Base-by-base conservation (phyloP, 2,888 invertebrate genomes). In the Stratiomys singularior region DNA sequence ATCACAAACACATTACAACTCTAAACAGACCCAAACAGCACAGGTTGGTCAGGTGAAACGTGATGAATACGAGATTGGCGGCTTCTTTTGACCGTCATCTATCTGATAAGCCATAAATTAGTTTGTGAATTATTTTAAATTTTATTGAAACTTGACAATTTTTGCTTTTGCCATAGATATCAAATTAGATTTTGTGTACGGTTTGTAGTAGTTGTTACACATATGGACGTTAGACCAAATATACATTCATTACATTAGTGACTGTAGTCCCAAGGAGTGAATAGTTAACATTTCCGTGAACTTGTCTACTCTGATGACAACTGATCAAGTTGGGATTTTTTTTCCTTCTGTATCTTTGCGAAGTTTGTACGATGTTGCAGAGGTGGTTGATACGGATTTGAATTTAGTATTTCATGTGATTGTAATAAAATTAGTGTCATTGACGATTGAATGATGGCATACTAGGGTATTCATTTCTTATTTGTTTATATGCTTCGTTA, bases 71-170 rank as follows among this genome's bases (percentile, higher is more conserved):
- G 27, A 66, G 67, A 77, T 47, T 77, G 76, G 66, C 76, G 76
- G 76, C 76, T 25, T 18, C 67, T 11, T 77, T 66, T 77, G 67
- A 77, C 66, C 76, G 30, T 37, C 76, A 77, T 52, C 76, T 47
- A 76, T 77, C 67, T 52, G 76, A 77, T 77, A 77, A 66, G 64
- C 56, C 52, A 77, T 77, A 77, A 77, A 77, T 77, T 66, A 77
- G 66, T 30, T 67, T 52, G 67, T 67, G 76, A 77, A 77, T 67
- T 77, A 77, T 77, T 67, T 77, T 77, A 67, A 77, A 58, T 77
- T 77, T 77, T 77, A 77, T 77, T 77, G 76, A 52, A 77, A 77
- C 67, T 77, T 77, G 76, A 77, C 76, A 77, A 77, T 77, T 74
- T 60, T 58, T 77, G 76, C 67, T 27, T 76, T 76, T 23, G 52